phyloP scores from a whole-genome alignment of 1,140 invertebrate genomes.

The Bombyx mori region DNA sequence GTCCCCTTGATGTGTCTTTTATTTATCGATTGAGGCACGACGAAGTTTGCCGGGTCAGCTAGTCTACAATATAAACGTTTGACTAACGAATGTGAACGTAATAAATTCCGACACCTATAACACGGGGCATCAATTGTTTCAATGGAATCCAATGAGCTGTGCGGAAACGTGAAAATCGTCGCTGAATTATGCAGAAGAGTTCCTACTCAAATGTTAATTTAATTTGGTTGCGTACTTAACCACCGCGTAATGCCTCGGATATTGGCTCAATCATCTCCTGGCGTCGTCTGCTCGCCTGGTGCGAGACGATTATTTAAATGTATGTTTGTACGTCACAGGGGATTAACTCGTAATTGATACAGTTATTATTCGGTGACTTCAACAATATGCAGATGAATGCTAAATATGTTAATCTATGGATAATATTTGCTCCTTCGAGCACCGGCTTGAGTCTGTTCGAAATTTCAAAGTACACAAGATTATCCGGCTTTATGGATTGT shows the following conservation, averaged over 20 bases:
- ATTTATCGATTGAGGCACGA: too few relatives aligned
- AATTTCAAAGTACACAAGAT: too few relatives aligned
- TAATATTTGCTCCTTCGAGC: slow-evolving; percentile 9
- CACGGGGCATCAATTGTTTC: too few relatives aligned
- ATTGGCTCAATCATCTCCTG: slow-evolving; percentile 18
- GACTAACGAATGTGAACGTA: too few relatives aligned
- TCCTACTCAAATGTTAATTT: slow-evolving; percentile 33
- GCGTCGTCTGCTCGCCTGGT: slow-evolving; percentile 9
- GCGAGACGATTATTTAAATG: slow-evolving; percentile 21
- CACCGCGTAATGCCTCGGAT: slow-evolving; percentile 18
- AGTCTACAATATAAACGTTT: too few relatives aligned
- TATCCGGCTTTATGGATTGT: too few relatives aligned
- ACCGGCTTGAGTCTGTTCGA: neutral
- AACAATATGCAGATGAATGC: slow-evolving; percentile 9
- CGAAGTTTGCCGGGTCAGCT: too few relatives aligned
- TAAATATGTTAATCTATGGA: slow-evolving; percentile 8
- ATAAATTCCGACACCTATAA: too few relatives aligned
- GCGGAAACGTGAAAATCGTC: slow-evolving; percentile 13
- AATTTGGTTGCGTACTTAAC: slow-evolving; percentile 23
- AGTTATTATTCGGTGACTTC: slow-evolving; percentile 12
- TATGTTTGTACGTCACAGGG: slow-evolving; percentile 15
- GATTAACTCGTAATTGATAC: slow-evolving; percentile 20
- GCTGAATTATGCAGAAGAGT: slow-evolving; percentile 29
- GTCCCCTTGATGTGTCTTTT: too few relatives aligned
- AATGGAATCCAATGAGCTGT: neutral